Evolutionary conservation across 2,113 vertebrate species (phyloP).

Genomic region (Lipophrys pholis): DNA sequence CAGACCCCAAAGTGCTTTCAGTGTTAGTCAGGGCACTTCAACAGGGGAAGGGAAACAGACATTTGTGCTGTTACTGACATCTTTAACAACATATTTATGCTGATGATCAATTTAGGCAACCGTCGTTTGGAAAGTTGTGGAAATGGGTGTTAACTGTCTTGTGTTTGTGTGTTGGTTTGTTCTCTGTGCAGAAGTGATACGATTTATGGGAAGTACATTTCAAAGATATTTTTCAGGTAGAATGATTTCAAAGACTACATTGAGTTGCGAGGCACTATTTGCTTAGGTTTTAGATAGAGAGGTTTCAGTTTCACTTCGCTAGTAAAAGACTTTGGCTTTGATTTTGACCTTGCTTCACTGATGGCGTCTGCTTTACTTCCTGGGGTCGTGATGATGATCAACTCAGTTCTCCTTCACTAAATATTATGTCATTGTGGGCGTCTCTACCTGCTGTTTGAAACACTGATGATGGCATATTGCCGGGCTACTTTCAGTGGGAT

Average conservation of each 20-base stretch:
- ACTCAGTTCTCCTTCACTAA: neutral
- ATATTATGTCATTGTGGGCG: slow-evolving; percentile 4
- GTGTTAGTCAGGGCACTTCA: too few species aligned
- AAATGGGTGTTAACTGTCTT: too few species aligned
- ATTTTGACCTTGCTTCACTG: neutral
- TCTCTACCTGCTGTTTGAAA: slow-evolving; percentile 41
- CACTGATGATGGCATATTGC: slow-evolving; percentile 36
- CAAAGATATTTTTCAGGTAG: too few species aligned
- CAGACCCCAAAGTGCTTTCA: too few species aligned
- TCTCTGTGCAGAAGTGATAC: too few species aligned
- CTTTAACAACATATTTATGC: too few species aligned
- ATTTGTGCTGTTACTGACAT: too few species aligned
- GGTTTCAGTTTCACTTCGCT: neutral
- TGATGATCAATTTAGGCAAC: too few species aligned
- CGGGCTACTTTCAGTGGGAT: slow-evolving; percentile 46
- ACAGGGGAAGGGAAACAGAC: too few species aligned
- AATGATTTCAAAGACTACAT: neutral
- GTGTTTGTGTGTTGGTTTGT: too few species aligned
- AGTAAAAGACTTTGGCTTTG: slow-evolving; percentile 17
- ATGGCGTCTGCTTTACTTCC: neutral
- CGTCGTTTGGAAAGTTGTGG: too few species aligned
- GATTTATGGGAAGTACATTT: too few species aligned
- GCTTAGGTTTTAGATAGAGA: slow-evolving; percentile 2
- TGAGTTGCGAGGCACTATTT: slow-evolving; percentile 18
- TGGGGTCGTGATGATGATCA: slow-evolving; percentile 12